These are phyloP conservation scores for Brenthis ino DNA, from an alignment of 2,888 invertebrate genomes.

Conservation along the genomic window DNA sequence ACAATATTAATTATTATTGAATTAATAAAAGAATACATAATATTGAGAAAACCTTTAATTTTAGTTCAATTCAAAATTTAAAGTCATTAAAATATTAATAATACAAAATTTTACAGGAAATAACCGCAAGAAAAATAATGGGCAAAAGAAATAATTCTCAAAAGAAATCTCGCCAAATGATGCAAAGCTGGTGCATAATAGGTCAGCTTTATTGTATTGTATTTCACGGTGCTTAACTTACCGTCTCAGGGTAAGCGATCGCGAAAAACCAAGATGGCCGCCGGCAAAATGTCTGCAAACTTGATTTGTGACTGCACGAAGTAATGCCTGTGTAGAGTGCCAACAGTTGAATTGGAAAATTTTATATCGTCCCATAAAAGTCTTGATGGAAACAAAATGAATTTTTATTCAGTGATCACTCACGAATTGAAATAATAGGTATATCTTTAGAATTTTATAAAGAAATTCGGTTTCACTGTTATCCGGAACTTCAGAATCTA, in stretches of 20 bases:
- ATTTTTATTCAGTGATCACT: slow-evolving; percentile 35
- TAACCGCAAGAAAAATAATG: slow-evolving; percentile 7
- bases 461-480: slow-evolving; percentile 21
- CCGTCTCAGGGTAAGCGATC: slow-evolving; percentile 55
- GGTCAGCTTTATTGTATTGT: slow-evolving; percentile 37
- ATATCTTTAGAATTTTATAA: slow-evolving; percentile 11
- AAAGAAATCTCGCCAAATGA: slow-evolving; percentile 27
- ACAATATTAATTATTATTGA: too few relatives aligned
- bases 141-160: slow-evolving; percentile 20
- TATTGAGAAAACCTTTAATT: too few relatives aligned
- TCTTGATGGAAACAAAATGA: slow-evolving; percentile 53
- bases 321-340: slow-evolving; percentile 52
- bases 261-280: slow-evolving; percentile 59
- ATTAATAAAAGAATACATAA: too few relatives aligned
- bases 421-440: slow-evolving; percentile 4
- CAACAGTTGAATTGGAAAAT: slow-evolving; percentile 60
- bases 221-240: slow-evolving; percentile 46
- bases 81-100: too few relatives aligned
- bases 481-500: slow-evolving; percentile 24
- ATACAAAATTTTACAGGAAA: slow-evolving; percentile 6
- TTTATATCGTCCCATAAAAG: slow-evolving; percentile 58
- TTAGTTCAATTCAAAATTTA: too few relatives aligned
- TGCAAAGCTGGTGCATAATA: slow-evolving; percentile 28
- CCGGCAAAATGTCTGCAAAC: slow-evolving; percentile 51
- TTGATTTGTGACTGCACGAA: slow-evolving; percentile 65